phyloP scores from a whole-genome alignment of 2,113 vertebrate genomes.

The Ceyx margarethae region DNA sequence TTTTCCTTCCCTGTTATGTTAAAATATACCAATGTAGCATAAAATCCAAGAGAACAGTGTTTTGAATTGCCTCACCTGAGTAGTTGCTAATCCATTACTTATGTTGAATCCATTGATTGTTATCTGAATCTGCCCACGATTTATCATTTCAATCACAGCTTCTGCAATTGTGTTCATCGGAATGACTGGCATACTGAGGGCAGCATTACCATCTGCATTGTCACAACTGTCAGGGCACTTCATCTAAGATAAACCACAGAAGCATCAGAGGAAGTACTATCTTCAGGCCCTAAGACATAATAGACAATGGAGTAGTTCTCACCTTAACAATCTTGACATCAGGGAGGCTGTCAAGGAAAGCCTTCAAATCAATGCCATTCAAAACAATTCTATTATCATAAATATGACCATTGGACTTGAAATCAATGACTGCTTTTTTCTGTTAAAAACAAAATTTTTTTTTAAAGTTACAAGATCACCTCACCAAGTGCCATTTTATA shows the following conservation, averaged over 20 bases:
- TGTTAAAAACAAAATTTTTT: constrained; percentile 43
- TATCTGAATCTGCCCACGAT: constrained; percentile 97
- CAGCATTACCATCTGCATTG: constrained; percentile 81
- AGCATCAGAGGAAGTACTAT: neutral
- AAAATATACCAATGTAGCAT: neutral
- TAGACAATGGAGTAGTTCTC: neutral
- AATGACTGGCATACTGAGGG: constrained; percentile 96
- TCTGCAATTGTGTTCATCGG: constrained; percentile 99
- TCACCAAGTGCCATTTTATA: neutral
- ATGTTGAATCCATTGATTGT: constrained; percentile 97
- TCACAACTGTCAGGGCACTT: constrained; percentile 93
- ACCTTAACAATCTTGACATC: constrained; percentile 99
- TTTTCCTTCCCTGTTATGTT: neutral
- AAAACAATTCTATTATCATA: constrained; percentile 98
- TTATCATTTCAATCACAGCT: constrained; percentile 99
- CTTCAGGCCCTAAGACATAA: neutral
- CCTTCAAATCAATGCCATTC: constrained; percentile 97
- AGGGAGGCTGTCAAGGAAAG: constrained; percentile 95
- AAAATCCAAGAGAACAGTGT: neutral
- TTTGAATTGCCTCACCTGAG: constrained; percentile 81
- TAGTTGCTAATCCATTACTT: constrained; percentile 97
- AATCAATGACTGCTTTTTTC: constrained; percentile 99
- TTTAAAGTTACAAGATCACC: neutral
- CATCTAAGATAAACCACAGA: constrained; percentile 78
- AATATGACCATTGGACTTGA: constrained; percentile 99